phyloP scores from a whole-genome alignment of 1,140 invertebrate genomes.

The Rhyzopertha dominica region DNA sequence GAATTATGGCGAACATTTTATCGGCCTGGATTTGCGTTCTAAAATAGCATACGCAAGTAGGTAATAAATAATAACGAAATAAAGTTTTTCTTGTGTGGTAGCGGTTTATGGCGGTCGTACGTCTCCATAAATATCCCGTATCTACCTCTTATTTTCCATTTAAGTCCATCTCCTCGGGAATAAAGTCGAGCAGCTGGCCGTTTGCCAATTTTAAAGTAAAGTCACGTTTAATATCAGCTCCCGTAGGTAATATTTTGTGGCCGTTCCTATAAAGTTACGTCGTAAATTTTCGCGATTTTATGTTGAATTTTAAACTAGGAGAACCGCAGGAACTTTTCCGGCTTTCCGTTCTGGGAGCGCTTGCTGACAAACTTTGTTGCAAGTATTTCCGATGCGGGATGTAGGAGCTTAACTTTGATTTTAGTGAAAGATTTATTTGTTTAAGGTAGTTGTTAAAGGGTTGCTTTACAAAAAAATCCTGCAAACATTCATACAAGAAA shows the following conservation, averaged over 20 bases:
- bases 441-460: too few relatives aligned
- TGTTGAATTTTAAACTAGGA: constrained; percentile 23
- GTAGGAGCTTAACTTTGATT: too few relatives aligned
- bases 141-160: constrained; percentile 31
- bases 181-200: constrained; percentile 19
- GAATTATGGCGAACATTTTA: too few relatives aligned
- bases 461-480: too few relatives aligned
- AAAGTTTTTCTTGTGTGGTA: constrained; percentile 23
- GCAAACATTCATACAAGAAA: too few relatives aligned
- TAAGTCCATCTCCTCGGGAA: constrained; percentile 26
- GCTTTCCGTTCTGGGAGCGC: too few relatives aligned
- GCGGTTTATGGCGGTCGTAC: constrained; percentile 22
- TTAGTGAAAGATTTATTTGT: too few relatives aligned
- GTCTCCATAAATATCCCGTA: constrained; percentile 27
- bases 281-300: constrained; percentile 27
- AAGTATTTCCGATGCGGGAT: too few relatives aligned
- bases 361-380: too few relatives aligned
- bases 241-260: constrained; percentile 30
- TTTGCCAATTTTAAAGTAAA: constrained; percentile 14
- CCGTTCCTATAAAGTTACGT: constrained; percentile 26
- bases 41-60: too few relatives aligned
- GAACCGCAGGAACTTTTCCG: too few relatives aligned
- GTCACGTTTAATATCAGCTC: constrained; percentile 29
- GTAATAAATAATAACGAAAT: constrained; percentile 28
- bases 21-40: too few relatives aligned